Evolutionary conservation across 2,113 vertebrate species (phyloP), one percentile per base, ranked within the genome.

Genomic region (Cottus gobio): DNA sequence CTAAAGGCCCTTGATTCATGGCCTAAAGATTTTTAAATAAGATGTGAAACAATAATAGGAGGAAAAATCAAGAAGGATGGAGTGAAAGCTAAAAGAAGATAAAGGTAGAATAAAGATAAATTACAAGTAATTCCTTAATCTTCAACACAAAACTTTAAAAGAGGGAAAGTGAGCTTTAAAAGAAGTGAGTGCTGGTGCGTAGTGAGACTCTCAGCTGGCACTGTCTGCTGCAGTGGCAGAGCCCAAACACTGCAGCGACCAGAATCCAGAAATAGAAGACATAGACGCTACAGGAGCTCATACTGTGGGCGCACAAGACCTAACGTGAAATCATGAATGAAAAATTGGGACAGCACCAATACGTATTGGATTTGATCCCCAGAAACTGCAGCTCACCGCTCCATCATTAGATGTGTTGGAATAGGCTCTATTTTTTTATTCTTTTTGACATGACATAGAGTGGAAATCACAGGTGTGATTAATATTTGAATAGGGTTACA

Each of bases 181-280:
- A 58, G 5, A 39, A 31, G 5, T 63, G 58, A 24, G 7, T 9
- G 71, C 57, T 52, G 69, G 16, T 65, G 68, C 5, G 61, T 15
- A 39, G 68, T 18, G 39, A 62, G 72, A 46, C 26, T 64, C 12
- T 54, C 42, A 46, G 71, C 56, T 2, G 31, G 39, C 79, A 69
- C 26, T 2, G 37, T 80, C 24, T 87, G 85, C 89, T 91, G 92
- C 92, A 92, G 88, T 76, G 85, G 62, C 65, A 80, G 64, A 80
- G 82, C 67, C 46, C 11, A 57, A 86, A 65, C 64, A 58, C 86
- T 87, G 89, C 88, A 85, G 86, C 57, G 28, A 50, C 7, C 36
- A n/a, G 5, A 39, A 60, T 64, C 56, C 84, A 85, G 73, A 71
- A 77, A 87, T 72, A 85, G 58, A 80, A 56, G 66, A 71, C 20